phyloP scores from a whole-genome alignment of 2,113 vertebrate species.

The Ptilonorhynchus violaceus region DNA sequence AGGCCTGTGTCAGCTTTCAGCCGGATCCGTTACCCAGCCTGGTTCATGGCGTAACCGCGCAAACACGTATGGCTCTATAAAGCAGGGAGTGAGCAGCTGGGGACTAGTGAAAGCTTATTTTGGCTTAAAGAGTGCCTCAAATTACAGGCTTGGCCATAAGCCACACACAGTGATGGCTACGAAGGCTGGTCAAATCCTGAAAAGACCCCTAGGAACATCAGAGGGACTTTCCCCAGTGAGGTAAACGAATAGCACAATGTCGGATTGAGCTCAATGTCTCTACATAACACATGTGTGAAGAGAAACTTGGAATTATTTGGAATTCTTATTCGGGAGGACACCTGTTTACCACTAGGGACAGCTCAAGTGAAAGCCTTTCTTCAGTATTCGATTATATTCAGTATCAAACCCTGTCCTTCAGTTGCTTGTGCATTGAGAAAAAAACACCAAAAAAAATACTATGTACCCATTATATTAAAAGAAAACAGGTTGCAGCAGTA shows the following conservation, averaged over 20 bases:
- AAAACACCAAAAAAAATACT: background rate
- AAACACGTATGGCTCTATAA: background rate
- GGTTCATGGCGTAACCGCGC: rapidly evolving
- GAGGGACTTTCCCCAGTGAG: background rate
- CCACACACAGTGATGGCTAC: background rate
- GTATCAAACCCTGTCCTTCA: background rate
- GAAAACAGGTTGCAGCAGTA: background rate
- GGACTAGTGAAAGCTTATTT: background rate
- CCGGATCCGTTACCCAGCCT: background rate
- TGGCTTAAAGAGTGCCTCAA: background rate
- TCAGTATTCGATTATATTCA: background rate
- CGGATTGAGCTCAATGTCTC: background rate
- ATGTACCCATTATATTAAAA: background rate
- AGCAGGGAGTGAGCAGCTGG: background rate
- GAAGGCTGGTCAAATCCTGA: background rate
- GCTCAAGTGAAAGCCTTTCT: background rate
- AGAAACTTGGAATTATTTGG: background rate
- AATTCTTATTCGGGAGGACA: background rate
- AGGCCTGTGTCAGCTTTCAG: background rate
- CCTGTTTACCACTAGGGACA: background rate
- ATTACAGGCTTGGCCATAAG: background rate
- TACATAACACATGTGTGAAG: background rate
- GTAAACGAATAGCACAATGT: background rate
- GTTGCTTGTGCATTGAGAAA: background rate
- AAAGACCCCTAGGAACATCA: background rate